Base-by-base conservation (phyloP, 2,113 vertebrate species). In the Myiozetetes cayanensis region DNA sequence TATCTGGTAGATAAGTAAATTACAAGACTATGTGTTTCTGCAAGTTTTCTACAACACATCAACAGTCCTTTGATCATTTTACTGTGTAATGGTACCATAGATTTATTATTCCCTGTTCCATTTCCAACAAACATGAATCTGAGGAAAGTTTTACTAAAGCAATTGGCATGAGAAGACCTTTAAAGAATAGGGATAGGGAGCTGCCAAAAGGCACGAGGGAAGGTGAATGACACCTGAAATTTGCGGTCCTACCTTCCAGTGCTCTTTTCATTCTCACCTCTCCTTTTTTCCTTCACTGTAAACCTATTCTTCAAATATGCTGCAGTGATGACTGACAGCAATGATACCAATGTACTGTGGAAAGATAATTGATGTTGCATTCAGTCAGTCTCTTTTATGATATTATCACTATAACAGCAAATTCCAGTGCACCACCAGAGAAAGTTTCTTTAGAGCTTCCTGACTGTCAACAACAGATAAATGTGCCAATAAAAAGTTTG, bases 331-430 rank as follows among this genome's bases (percentile, higher is more conserved):
- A 79, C 56, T 77, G 89, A 55, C 85, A 90, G 39, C 41, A 89
- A 21, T 31, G 76, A 89, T 87, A 75, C 37, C 37, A 18, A 17
- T 62, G 33, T 39, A 21, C 61, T 63, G 35, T 49, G 76, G 52
- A 74, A 94, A 87, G 23, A 43, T 87, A 95, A 96, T 39, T 79
- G 62, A 62, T 87, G n/a, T n/a, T 94, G 58, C 52, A 49, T 86
- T 95, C 73, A 67, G 65, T 62, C 82, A 71, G 39, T 55, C 44
- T 90, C 41, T 68, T 23, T 76, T 86, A 75, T 25, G 41, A 79
- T 89, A 84, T 41, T 92, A 90, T 89, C 87, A 39, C 41, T 86
- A 2, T 28, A 95, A 74, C 7, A 52, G 49, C 41, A 93, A 81
- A 94, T 95, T 94, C 74, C 74, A 77, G 11, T 71, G 59, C 31